These are phyloP conservation scores for Sternotherus odoratus DNA, from an alignment of 2,797 vertebrate species.

Conservation along the genomic window DNA sequence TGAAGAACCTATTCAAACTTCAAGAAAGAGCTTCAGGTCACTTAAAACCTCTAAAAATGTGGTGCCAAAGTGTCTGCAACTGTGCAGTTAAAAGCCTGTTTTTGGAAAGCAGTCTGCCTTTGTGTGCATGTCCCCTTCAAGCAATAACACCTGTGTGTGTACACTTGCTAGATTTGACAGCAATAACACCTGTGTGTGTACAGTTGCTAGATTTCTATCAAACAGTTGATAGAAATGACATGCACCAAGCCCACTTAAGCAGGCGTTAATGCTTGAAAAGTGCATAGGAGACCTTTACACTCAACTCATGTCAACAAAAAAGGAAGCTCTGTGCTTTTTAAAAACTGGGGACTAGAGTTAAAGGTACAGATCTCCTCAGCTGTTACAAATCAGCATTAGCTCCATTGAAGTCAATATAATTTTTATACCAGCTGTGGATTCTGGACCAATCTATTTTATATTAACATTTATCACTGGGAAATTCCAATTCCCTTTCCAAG, in stretches of 20 bases:
- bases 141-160: background rate
- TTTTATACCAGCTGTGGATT: rapidly evolving
- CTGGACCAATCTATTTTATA: background rate
- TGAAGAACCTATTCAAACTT: background rate
- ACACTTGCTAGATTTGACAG: background rate
- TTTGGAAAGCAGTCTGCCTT: constrained; percentile 13
- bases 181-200: no score
- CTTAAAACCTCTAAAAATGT: background rate
- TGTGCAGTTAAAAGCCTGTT: background rate
- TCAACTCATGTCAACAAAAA: background rate
- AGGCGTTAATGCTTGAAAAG: background rate
- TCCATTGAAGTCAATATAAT: background rate
- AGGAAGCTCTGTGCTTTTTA: background rate
- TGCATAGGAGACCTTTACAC: background rate
- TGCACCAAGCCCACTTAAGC: background rate
- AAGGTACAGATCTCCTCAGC: rapidly evolving
- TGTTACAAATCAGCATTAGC: background rate
- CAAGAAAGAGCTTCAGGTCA: background rate
- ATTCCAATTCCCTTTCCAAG: background rate
- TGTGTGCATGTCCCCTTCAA: rapidly evolving
- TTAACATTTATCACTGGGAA: background rate
- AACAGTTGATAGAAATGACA: background rate
- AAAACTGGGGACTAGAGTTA: background rate
- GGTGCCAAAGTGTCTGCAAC: background rate
- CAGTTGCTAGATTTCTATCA: background rate